Evolutionary conservation across 2,113 vertebrate species (phyloP), one percentile per base, ranked within the genome.

Genomic region (Heloderma charlesbogerti): DNA sequence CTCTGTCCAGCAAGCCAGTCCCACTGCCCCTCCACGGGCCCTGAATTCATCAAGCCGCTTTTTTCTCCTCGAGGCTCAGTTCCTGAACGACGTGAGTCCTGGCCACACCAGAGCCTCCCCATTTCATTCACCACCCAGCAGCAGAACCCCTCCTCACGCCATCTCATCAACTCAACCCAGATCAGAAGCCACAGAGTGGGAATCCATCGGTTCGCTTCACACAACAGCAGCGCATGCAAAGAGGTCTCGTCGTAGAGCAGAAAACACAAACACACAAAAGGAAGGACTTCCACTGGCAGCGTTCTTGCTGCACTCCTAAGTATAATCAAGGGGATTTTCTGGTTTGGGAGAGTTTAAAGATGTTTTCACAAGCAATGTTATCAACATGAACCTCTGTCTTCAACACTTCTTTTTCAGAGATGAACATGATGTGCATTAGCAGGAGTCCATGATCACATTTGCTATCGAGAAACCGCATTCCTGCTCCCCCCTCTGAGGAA

Each of bases 141-240:
- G 6, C 45, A 3, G 48, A 51, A 51, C 1, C 31, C 51, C 2
- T 1, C n/a, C 20, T 27, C 18, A 0, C 1, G 51, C 43, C 12
- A 48, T 31, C 84, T 69, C 43, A 1, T n/a, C 20, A 34, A 10
- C 13, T 45, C 86, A 78, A 1, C 6, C 1, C 43, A 29, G 85
- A 40, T 8, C 12, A 63, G 6, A 31, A 87, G 5, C 13, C 25
- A 29, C 71, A 34, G 18, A 78, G 57, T 34, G 43, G 18, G 37
- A 63, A 60, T 20, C 27, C 43, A 34, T 13, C 15, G 60, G 54
- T 43, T 31, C 43, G 22, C 20, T 43, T 78, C 57, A 75, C 2
- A 45, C 48, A 29, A 57, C 66, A 34, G 25, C 12, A 31, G 69
- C 1, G 2, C 88, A 57, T 83, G 88, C 88, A 89, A 83, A 83